Evolutionary conservation across 2,113 vertebrate species (phyloP).

Genomic region (Loxodonta africana): DNA sequence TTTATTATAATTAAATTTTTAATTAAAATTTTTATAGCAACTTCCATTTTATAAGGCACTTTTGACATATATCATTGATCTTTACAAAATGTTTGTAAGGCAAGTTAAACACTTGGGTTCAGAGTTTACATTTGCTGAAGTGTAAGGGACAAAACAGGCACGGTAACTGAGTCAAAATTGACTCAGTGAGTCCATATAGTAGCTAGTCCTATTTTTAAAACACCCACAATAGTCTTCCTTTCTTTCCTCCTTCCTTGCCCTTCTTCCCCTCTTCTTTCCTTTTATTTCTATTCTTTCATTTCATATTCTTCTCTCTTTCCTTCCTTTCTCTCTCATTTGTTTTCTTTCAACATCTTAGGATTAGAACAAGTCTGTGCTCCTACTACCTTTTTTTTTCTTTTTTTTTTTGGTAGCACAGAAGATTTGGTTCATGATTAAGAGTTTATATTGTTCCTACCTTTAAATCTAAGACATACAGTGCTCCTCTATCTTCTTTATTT

Average conservation of each 20-base stretch:
- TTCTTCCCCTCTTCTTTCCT: background rate
- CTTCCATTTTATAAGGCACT: conserved; percentile 17
- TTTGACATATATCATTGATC: conserved; percentile 26
- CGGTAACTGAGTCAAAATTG: background rate
- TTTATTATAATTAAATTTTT: conserved; percentile 12
- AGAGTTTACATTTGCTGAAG: background rate
- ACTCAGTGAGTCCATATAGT: background rate
- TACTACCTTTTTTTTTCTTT: background rate
- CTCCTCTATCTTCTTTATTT: conserved; percentile 14
- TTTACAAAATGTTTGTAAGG: conserved; percentile 32
- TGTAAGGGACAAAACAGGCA: background rate
- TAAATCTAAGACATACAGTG: background rate
- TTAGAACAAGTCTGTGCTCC: background rate
- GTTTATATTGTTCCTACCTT: background rate
- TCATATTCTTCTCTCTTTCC: background rate
- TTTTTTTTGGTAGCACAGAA: background rate
- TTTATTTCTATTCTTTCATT: background rate
- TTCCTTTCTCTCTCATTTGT: background rate
- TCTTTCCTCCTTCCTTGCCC: background rate
- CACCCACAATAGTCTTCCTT: background rate
- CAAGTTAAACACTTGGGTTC: background rate
- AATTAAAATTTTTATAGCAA: conserved; percentile 39
- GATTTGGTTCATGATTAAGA: background rate
- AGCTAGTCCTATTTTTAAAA: background rate
- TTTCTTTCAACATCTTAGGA: background rate